Evolutionary conservation across 2,113 vertebrate species (phyloP).

Genomic region (Eulacestoma nigropectus): DNA sequence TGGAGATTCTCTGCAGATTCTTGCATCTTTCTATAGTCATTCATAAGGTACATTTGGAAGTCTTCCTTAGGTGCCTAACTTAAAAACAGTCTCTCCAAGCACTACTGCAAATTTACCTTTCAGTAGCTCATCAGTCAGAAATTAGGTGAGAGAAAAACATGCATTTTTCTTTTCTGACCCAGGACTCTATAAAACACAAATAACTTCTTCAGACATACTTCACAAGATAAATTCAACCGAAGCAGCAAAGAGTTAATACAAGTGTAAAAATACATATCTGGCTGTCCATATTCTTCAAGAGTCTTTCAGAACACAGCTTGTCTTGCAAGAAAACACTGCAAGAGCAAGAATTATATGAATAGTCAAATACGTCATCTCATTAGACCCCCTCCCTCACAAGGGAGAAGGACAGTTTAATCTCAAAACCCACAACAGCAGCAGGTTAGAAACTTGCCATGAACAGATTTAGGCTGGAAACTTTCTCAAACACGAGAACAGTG

Average conservation of each 20-base stretch:
- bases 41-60: neutral
- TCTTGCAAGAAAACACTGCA: neutral
- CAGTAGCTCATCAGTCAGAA: neutral
- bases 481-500: neutral
- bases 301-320: neutral
- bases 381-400: neutral
- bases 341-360: neutral
- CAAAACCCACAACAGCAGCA: neutral
- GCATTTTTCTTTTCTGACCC: neutral
- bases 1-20: neutral
- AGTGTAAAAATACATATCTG: neutral
- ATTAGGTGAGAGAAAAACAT: neutral
- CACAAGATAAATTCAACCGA: neutral
- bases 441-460: neutral
- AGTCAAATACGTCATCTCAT: neutral
- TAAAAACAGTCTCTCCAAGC: neutral
- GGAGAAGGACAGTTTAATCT: neutral
- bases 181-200: neutral
- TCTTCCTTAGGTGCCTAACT: neutral
- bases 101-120: neutral
- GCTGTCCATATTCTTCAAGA: neutral
- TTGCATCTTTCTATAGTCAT: neutral
- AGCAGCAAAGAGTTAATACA: neutral
- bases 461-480: neutral
- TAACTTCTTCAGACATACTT: neutral